Evolutionary conservation across 2,113 vertebrate species (phyloP), one percentile per base, ranked within the genome.

Genomic region (Upupa epops): DNA sequence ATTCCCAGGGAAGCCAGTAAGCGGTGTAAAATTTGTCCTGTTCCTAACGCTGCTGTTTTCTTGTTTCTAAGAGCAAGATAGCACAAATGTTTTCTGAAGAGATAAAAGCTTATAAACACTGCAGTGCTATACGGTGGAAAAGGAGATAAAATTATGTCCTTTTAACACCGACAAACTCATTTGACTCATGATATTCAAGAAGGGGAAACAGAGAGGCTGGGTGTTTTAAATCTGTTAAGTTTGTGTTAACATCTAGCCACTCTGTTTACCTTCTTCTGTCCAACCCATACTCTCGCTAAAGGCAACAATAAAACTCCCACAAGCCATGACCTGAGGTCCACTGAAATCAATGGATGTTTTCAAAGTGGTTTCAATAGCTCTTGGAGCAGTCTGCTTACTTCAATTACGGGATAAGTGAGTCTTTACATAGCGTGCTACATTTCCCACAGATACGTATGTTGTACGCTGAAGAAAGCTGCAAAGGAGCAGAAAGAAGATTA

Each of bases 291-390:
- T 83, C 14, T 51, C 31, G 68, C 82, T 88, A 40, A 88, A 88
- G 76, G 73, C 88, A 95, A 88, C 79, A 94, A 91, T 88, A 79
- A 83, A 93, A 90, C 54, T 86, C 79, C 72, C 72, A 74, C 52
- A 89, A 94, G 75, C 75, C 88, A 80, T 92, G 94, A 94, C 93
- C 94, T 88, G 70, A 88, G 86, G 92, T 86, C 69, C 19, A 4
- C 52, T 52, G 73, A 90, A 93, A 95, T 94, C 92, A 94, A 95
- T 89, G 86, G 92, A 63, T 77, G 88, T 89, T 95, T 94, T 96
- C 91, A 94, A 77, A 75, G 75, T 66, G 54, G 42, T 94, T 94
- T 95, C 86, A 95, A 81, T 83, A 83, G 83, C 58, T 58, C 61
- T 94, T 91, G 93, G 76, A 95, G 91, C 54, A n/a, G 73, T 49